Conservation (phyloP, 2,888 invertebrate species). For the Cataglyphis altisquamis region DNA sequence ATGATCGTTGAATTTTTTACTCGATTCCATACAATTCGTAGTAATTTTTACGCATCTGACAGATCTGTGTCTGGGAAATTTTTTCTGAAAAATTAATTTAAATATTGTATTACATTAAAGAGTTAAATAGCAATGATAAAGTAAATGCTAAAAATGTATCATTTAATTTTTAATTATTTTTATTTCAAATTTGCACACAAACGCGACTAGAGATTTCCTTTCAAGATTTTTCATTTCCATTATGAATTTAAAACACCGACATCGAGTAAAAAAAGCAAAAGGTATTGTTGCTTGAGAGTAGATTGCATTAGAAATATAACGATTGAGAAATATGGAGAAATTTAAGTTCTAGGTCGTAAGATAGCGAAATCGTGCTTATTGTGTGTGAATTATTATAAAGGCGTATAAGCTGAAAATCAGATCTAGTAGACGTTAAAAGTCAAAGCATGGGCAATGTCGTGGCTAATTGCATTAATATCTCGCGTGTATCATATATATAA, state of each 20-base stretch:
- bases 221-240: not conserved
- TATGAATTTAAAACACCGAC: not conserved
- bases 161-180: not conserved
- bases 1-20: not conserved
- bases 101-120: not conserved
- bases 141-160: not conserved
- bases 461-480: constrained; percentile 47
- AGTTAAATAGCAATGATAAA: not conserved
- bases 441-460: not conserved
- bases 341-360: constrained; percentile 10
- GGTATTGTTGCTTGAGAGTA: not conserved
- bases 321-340: constrained; percentile 14
- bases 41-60: not conserved
- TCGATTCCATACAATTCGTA: not conserved
- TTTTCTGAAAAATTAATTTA: not conserved
- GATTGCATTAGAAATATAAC: not conserved
- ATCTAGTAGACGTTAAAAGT: constrained; percentile 25
- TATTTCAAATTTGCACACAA: not conserved
- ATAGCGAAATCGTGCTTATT: constrained; percentile 21
- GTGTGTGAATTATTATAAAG: constrained; percentile 3
- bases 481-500: not conserved
- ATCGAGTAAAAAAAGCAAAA: not conserved
- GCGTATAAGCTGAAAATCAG: constrained; percentile 11
- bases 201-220: not conserved
- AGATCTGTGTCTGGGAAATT: not conserved